These are phyloP conservation scores for Sesia bembeciformis DNA, from an alignment of 2,888 invertebrate species.

Conservation along the genomic window DNA sequence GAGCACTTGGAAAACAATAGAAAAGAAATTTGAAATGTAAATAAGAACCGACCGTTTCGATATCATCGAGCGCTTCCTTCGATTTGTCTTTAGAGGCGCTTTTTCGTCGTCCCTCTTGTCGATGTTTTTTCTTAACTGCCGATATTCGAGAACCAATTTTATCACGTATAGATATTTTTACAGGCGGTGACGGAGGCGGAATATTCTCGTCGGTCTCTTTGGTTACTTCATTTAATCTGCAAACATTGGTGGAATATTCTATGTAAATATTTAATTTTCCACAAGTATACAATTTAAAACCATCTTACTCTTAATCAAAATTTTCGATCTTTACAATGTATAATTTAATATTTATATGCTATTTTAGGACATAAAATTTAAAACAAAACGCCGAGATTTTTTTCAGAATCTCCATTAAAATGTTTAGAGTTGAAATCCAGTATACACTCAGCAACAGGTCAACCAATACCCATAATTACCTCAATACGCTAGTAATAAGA, in stretches of 20 bases:
- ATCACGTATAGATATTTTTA: conserved; percentile 30
- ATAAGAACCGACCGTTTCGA: conserved; percentile 41
- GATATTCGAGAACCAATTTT: conserved; percentile 42
- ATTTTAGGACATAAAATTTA: too few species aligned
- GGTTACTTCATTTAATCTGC: conserved; percentile 38
- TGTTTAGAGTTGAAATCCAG: too few species aligned
- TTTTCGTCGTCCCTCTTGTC: conserved; percentile 27
- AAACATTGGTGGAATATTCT: conserved; percentile 6
- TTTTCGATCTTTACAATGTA: too few species aligned
- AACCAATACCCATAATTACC: too few species aligned
- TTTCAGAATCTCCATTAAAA: too few species aligned
- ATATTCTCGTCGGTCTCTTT: conserved; percentile 26
- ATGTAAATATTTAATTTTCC: too few species aligned
- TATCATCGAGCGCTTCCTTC: conserved; percentile 34
- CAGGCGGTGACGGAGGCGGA: conserved; percentile 23
- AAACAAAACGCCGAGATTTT: too few species aligned
- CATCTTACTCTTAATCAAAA: too few species aligned
- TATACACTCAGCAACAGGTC: too few species aligned
- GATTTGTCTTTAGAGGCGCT: conserved; percentile 25
- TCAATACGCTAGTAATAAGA: too few species aligned
- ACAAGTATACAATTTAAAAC: too few species aligned
- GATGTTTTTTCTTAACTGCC: conserved; percentile 35
- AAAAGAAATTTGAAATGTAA: conserved; percentile 7
- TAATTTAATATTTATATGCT: too few species aligned
- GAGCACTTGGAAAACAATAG: not conserved